Base-by-base conservation (phyloP, 2,888 invertebrate species). In the Philaethria dido region DNA sequence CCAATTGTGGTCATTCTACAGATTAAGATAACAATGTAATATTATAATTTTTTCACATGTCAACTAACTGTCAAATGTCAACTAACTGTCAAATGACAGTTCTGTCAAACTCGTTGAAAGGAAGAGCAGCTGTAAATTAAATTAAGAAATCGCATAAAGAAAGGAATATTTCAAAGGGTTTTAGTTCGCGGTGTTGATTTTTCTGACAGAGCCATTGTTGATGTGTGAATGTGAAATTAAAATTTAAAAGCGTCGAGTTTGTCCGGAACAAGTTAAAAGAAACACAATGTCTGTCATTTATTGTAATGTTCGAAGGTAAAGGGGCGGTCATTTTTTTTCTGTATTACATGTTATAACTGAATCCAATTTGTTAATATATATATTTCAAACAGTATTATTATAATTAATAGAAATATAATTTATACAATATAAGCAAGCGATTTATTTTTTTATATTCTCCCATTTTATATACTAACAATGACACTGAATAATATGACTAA, bases 21-120 rank as follows among this genome's bases (percentile, higher is more conserved):
- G 78, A 82, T 84, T 81, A 82, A 80, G 79, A 77, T 82, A 85
- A 88, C 85, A 87, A 83, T 78, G 74, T 74, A 4, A 57, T 73
- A 74, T 72, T 75, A 69, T 71, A 64, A 74, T 79, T 80, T 82
- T 81, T 84, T 75, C 70, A 77, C 72, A 82, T 87, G 87, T 88
- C 87, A 89, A 80, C 85, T 73, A 83, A 80, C 81, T 84, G 91
- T 91, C 92, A 90, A 80, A 86, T 89, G 87, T 88, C 87, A 89
- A 80, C 85, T 73, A 83, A 80, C 81, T 84, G 91, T 91, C 92
- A 90, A 80, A 86, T 89, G n/a, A n/a, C n/a, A n/a, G n/a, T n/a
- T n/a, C n/a, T 88, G 87, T 80, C 83, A 87, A 85, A 84, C 80
- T 77, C 79, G 82, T 85, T 75, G 75, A 81, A 84, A 82, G 80